Evolutionary conservation across 2,113 vertebrate species (phyloP).

Genomic region (Pogonocichla stellata): DNA sequence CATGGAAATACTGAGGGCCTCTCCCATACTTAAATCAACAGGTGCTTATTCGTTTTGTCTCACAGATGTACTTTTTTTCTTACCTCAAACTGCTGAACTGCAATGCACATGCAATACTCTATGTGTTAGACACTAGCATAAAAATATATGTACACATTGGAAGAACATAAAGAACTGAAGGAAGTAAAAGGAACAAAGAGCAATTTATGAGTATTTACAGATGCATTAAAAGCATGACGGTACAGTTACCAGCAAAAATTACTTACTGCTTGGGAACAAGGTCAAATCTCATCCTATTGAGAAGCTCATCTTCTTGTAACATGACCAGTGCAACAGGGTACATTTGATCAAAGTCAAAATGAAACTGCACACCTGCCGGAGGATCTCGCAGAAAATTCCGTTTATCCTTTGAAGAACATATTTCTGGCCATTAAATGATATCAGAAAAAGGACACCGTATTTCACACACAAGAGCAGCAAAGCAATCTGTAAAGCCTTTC

Average conservation of each 20-base stretch:
- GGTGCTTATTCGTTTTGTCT: not conserved
- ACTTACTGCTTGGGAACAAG: conserved; percentile 94
- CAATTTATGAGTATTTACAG: not conserved
- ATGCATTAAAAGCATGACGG: not conserved
- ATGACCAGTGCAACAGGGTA: conserved; percentile 90
- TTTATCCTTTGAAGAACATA: conserved; percentile 81
- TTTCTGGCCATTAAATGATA: not conserved
- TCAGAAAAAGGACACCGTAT: not conserved
- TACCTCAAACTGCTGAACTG: not conserved
- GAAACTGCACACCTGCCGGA: conserved; percentile 90
- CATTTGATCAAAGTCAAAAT: conserved; percentile 92
- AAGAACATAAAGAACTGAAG: not conserved
- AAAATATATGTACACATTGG: not conserved
- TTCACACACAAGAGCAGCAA: not conserved
- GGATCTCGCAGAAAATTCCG: conserved; percentile 92
- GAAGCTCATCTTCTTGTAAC: conserved; percentile 91
- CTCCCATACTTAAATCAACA: not conserved
- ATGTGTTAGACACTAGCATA: not conserved
- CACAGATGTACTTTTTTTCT: not conserved
- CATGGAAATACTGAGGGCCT: not conserved
- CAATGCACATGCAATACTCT: not conserved
- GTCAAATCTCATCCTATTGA: conserved; percentile 93
- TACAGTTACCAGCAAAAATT: not conserved
- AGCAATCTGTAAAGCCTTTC: not conserved
- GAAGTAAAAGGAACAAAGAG: not conserved